These are phyloP conservation scores for Pogonocherus hispidulus DNA, from an alignment of 2,888 invertebrate genomes.

Conservation along the genomic window DNA sequence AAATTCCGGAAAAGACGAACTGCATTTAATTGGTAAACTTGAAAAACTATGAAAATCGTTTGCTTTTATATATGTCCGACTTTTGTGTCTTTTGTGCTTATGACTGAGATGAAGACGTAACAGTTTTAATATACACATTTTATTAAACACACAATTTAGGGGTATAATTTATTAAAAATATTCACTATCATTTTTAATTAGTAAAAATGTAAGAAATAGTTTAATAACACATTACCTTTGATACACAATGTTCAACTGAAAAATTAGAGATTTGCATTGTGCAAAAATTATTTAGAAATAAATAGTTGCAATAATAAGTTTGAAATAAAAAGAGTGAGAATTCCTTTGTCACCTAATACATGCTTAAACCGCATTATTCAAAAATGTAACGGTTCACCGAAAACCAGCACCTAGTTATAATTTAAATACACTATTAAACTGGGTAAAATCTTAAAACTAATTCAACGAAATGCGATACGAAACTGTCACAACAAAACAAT, in stretches of 20 bases:
- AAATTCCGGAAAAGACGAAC: constrained; percentile 54
- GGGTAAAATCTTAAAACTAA: constrained; percentile 40
- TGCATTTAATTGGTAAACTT: constrained; percentile 44
- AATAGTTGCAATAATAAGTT: not conserved
- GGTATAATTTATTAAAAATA: too few species aligned
- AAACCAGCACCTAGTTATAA: constrained; percentile 6
- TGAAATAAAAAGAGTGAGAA: not conserved
- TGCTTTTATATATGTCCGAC: constrained; percentile 60
- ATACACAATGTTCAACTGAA: not conserved
- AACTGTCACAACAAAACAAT: constrained; percentile 49
- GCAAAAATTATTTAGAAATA: not conserved
- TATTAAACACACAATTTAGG: not conserved
- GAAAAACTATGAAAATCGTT: constrained; percentile 40
- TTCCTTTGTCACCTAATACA: not conserved
- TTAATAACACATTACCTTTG: not conserved
- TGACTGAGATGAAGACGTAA: constrained; percentile 72
- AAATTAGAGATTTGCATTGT: not conserved
- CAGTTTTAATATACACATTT: constrained; percentile 74
- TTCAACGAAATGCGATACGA: constrained; percentile 35
- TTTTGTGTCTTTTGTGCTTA: constrained; percentile 37
- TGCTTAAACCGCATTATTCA: not conserved
- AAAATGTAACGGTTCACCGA: not conserved
- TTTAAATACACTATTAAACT: constrained; percentile 18
- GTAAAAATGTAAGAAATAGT: not conserved
- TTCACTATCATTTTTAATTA: too few species aligned